A percentile compares a stretch with the other conserved stretches of the same genome.
These are phyloP conservation scores for Limnothrissa miodon DNA, from an alignment of 2,113 vertebrate species.

Conservation along the genomic window DNA sequence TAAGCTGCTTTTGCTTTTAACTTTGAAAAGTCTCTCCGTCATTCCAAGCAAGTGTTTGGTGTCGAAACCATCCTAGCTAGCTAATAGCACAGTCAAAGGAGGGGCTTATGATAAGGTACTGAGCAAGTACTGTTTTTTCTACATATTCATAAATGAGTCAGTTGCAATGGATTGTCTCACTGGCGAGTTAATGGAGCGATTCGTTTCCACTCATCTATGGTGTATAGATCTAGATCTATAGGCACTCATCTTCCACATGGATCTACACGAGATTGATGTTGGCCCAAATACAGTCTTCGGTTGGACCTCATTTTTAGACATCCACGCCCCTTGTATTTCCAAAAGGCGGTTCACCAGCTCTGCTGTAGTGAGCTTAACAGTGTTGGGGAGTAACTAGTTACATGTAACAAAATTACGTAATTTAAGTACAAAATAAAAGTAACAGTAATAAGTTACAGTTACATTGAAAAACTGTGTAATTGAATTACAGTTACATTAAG, in stretches of 20 bases:
- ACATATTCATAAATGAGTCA: too few species aligned
- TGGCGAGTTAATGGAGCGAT: not conserved
- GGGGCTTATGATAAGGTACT: not conserved
- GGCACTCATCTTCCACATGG: not conserved
- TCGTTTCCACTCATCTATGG: not conserved
- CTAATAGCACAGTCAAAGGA: fast-evolving
- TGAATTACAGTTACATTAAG: too few species aligned
- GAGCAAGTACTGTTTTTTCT: too few species aligned
- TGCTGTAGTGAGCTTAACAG: too few species aligned
- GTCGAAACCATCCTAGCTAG: not conserved
- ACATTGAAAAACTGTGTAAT: too few species aligned
- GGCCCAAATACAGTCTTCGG: too few species aligned
- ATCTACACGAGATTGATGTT: not conserved
- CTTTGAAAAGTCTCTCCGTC: not conserved
- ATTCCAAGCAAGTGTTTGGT: not conserved
- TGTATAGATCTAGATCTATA: too few species aligned
- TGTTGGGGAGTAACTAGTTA: too few species aligned
- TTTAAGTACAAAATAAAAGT: too few species aligned
- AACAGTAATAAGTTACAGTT: too few species aligned
- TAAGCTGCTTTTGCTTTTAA: not conserved
- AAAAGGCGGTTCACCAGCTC: not conserved
- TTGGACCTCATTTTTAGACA: not conserved
- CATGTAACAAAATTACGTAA: too few species aligned
- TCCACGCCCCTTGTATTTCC: not conserved
- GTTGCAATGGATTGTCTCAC: not conserved